Base-by-base conservation (phyloP, 2,797 vertebrate genomes). In the Bucorvus abyssinicus region DNA sequence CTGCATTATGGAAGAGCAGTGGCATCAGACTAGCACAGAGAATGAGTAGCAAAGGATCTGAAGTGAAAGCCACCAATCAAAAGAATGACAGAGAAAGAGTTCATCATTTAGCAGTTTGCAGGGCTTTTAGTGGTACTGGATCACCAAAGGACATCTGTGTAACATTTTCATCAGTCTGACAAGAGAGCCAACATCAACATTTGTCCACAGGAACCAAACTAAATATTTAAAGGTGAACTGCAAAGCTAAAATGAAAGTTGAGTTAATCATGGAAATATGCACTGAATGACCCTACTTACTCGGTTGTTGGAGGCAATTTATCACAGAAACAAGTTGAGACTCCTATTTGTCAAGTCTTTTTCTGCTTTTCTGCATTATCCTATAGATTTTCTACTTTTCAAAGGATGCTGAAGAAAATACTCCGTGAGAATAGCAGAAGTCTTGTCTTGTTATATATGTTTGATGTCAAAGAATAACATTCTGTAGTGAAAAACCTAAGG, bases 181-280 rank as follows among this genome's bases (percentile, higher is more conserved):
- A 76, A 74, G 71, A 85, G 90, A 96, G 97, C 97, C 97, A 97
- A 96, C 76, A 89, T 95, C 96, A 97, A 96, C 97, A 97, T 97
- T 95, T 96, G 90, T 97, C 90, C 93, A 65, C 95, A 96, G 92
- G 96, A 97, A 96, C 96, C 93, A 96, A 97, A 93, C 93, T 95
- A 97, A 97, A 97, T 96, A 97, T 97, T 96, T 97, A 96, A 97
- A 97, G 96, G 96, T 96, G 96, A 96, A 96, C 85, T 89, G 87
- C 59, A 94, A 92, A 93, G 78, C 93, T 96, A 67, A 97, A 97
- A 96, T 67, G 87, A 96, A 96, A 96, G 81, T 93, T 96, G 95
- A 96, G 93, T 95, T 97, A 97, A 97, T 95, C 87, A 50, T 89
- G 92, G 83, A 97, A 97, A 97, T 96, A 97, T 97, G 95, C 59